phyloP scores from a whole-genome alignment of 1,140 invertebrate genomes.

The Diabrotica virgifera region DNA sequence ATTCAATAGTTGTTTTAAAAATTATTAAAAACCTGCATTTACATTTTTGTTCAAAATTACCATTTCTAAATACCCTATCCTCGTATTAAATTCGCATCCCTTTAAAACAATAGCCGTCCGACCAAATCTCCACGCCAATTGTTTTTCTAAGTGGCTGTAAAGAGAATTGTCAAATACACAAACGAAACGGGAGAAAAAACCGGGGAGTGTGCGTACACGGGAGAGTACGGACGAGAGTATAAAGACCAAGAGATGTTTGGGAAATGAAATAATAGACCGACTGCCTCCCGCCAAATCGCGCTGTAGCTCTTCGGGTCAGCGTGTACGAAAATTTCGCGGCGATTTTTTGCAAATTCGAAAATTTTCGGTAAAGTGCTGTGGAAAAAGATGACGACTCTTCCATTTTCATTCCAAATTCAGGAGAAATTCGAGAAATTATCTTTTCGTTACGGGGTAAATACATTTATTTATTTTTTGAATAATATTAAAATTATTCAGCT shows the following conservation, averaged over 20 bases:
- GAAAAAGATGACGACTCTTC: background rate
- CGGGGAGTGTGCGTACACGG: background rate
- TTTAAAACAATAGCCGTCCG: no score
- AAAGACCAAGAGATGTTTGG: background rate
- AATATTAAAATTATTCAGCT: no score
- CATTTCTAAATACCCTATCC: no score
- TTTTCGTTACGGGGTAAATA: conserved; percentile 2
- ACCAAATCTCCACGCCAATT: background rate
- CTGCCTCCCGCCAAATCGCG: background rate
- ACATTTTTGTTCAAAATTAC: no score
- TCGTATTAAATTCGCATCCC: no score
- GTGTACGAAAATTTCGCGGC: background rate
- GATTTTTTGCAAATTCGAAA: background rate
- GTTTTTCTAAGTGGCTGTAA: background rate
- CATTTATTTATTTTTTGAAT: background rate
- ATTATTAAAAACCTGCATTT: no score
- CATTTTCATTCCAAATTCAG: background rate
- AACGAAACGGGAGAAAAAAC: background rate
- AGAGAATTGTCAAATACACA: background rate
- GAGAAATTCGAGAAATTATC: conserved; percentile 3
- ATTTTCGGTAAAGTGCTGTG: background rate
- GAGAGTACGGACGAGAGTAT: background rate
- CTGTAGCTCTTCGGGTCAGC: background rate
- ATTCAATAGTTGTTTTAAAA: no score
- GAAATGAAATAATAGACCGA: background rate